Evolutionary conservation across 1,140 invertebrate species (phyloP).

Genomic region (Hestina assimilis): DNA sequence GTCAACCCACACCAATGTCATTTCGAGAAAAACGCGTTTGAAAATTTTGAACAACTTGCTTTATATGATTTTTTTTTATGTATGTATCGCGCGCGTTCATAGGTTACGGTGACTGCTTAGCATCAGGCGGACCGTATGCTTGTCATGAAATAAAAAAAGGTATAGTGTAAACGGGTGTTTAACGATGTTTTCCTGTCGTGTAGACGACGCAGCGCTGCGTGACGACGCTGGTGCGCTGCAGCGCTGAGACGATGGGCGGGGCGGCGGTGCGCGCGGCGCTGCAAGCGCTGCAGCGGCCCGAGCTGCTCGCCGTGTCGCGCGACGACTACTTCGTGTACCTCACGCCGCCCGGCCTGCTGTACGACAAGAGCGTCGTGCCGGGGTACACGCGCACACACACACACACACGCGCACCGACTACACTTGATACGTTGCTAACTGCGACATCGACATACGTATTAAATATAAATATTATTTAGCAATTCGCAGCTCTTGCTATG

Average conservation of each 20-base stretch:
- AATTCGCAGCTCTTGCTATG: too few relatives aligned
- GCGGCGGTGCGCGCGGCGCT: conserved; percentile 77
- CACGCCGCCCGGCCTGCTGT: conserved; percentile 93
- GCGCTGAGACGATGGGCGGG: conserved; percentile 83
- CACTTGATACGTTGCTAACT: background rate
- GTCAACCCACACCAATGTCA: too few relatives aligned
- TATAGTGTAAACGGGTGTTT: too few relatives aligned
- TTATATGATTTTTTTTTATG: too few relatives aligned
- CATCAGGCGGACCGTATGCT: too few relatives aligned
- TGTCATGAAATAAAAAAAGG: too few relatives aligned
- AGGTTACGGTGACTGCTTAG: too few relatives aligned
- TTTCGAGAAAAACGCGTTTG: too few relatives aligned
- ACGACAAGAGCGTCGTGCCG: conserved; percentile 93
- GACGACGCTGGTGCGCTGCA: conserved; percentile 81
- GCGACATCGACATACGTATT: too few relatives aligned
- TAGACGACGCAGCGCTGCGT: conserved; percentile 81
- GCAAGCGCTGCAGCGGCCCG: conserved; percentile 81
- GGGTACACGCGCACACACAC: conserved; percentile 73
- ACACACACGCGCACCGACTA: background rate
- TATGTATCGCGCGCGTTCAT: too few relatives aligned
- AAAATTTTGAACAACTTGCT: too few relatives aligned
- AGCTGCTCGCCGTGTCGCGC: conserved; percentile 86
- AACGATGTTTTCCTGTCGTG: background rate
- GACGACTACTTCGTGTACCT: conserved; percentile 94
- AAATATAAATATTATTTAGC: too few relatives aligned